Evolutionary conservation across 2,888 invertebrate species (phyloP).

Genomic region (Polylopha cassiicola): DNA sequence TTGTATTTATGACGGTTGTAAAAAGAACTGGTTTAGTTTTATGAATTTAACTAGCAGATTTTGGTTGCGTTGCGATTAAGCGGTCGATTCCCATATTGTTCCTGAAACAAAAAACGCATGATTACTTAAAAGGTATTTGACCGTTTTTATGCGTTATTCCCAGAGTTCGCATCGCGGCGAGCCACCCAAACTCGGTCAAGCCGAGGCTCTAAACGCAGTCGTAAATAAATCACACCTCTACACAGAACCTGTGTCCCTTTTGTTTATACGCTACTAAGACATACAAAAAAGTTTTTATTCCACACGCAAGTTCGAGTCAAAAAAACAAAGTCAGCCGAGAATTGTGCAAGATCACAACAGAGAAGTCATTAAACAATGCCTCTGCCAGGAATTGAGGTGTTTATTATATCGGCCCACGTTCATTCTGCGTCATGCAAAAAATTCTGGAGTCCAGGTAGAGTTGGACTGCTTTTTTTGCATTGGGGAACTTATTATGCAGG

Average conservation of each 20-base stretch:
- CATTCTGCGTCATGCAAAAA: slow-evolving; percentile 64
- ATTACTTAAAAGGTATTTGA: slow-evolving; percentile 30
- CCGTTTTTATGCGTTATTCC: slow-evolving; percentile 8
- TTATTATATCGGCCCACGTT: slow-evolving; percentile 69
- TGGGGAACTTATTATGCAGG: slow-evolving; percentile 71
- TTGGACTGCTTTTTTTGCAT: slow-evolving; percentile 60
- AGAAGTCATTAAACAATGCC: slow-evolving; percentile 75
- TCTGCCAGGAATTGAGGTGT: slow-evolving; percentile 75
- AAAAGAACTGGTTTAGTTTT: slow-evolving; percentile 42
- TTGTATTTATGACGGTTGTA: slow-evolving; percentile 53
- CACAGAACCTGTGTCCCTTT: slow-evolving; percentile 60
- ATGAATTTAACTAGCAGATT: slow-evolving; percentile 39
- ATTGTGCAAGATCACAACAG: slow-evolving; percentile 77
- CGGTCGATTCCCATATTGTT: slow-evolving; percentile 60
- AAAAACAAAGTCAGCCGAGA: slow-evolving; percentile 57
- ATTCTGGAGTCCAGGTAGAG: slow-evolving; percentile 62
- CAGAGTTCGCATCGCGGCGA: slow-evolving; percentile 41
- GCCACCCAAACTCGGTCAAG: slow-evolving; percentile 65
- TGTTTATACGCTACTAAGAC: slow-evolving; percentile 75
- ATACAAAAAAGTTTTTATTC: slow-evolving; percentile 65
- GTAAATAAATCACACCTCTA: slow-evolving; percentile 77
- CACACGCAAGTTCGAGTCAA: slow-evolving; percentile 57
- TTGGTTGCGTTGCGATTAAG: slow-evolving; percentile 38
- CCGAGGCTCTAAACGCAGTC: slow-evolving; percentile 61
- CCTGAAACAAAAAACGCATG: slow-evolving; percentile 65